Percentiles rank a stretch among this genome's conserved stretches.
These are phyloP conservation scores for Nesoenas mayeri DNA, from an alignment of 2,113 vertebrate genomes.

Conservation along the genomic window DNA sequence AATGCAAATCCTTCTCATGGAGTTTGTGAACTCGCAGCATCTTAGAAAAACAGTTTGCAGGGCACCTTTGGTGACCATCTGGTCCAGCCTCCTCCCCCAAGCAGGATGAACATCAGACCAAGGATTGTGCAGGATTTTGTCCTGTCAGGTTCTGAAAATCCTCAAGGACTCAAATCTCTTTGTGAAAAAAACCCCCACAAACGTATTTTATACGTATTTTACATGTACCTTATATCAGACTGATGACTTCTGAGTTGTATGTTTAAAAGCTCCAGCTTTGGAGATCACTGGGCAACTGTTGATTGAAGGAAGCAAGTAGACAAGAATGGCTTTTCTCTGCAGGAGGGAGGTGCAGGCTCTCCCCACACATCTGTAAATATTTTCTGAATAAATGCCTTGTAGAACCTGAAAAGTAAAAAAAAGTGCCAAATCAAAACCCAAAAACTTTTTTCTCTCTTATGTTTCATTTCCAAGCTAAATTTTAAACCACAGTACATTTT, in stretches of 20 bases:
- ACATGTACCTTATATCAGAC: neutral
- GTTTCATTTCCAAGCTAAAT: neutral
- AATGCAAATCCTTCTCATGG: too few species aligned
- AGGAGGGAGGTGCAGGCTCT: neutral
- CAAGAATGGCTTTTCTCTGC: neutral
- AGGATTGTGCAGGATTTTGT: neutral
- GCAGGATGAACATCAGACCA: neutral
- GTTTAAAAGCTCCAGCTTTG: neutral
- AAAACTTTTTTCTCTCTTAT: neutral
- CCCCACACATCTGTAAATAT: neutral
- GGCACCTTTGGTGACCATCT: neutral
- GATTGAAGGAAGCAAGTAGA: neutral
- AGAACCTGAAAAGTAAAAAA: neutral
- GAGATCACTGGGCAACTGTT: neutral
- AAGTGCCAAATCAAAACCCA: neutral
- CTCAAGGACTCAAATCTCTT: neutral
- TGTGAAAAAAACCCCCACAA: neutral
- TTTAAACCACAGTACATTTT: neutral
- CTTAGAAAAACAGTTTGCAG: neutral
- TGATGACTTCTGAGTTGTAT: neutral
- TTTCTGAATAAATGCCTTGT: neutral
- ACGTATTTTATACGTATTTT: neutral
- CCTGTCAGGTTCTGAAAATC: neutral
- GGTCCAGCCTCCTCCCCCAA: neutral
- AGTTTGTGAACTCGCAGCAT: neutral